phyloP scores from a whole-genome alignment of 2,888 invertebrate genomes.

The Drosophila longiperda region DNA sequence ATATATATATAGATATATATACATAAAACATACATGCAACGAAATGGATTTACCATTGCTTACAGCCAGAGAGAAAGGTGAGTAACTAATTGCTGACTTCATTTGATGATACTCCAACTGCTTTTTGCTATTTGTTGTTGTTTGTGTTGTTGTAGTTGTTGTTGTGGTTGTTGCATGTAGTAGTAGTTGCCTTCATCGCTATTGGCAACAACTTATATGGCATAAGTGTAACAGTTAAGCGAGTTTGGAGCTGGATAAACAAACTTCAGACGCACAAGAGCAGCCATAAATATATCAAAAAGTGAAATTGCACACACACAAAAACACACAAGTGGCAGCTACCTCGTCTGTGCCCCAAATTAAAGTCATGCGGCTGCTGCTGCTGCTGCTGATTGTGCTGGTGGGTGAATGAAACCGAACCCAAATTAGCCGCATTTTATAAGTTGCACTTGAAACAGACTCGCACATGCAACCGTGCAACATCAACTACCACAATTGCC shows the following conservation, averaged over 20 bases:
- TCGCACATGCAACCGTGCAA: constrained; percentile 10
- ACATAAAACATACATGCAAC: constrained; percentile 59
- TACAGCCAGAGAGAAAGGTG: constrained; percentile 71
- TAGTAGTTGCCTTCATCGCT: constrained; percentile 20
- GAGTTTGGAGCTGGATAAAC: constrained; percentile 29
- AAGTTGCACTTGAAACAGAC: constrained; percentile 50
- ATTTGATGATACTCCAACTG: constrained; percentile 4
- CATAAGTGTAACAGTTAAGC: constrained; percentile 43
- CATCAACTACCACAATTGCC: constrained; percentile 1
- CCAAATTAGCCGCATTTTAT: constrained; percentile 71
- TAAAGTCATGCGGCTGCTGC: constrained; percentile 23
- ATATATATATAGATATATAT: not conserved
- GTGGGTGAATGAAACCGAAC: constrained; percentile 50
- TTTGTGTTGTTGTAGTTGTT: constrained; percentile 3
- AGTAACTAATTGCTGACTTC: constrained; percentile 36
- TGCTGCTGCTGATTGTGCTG: constrained; percentile 14
- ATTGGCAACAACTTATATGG: constrained; percentile 51
- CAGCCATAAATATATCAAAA: constrained; percentile 45
- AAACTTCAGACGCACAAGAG: constrained; percentile 36
- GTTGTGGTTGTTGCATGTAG: constrained; percentile 30
- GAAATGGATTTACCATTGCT: constrained; percentile 70
- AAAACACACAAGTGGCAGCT: constrained; percentile 4
- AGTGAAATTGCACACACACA: constrained; percentile 37
- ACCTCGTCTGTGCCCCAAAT: constrained; percentile 37
- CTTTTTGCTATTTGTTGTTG: not conserved